Base-by-base conservation (phyloP, 2,888 invertebrate species). In the Crepidodera aurea region DNA sequence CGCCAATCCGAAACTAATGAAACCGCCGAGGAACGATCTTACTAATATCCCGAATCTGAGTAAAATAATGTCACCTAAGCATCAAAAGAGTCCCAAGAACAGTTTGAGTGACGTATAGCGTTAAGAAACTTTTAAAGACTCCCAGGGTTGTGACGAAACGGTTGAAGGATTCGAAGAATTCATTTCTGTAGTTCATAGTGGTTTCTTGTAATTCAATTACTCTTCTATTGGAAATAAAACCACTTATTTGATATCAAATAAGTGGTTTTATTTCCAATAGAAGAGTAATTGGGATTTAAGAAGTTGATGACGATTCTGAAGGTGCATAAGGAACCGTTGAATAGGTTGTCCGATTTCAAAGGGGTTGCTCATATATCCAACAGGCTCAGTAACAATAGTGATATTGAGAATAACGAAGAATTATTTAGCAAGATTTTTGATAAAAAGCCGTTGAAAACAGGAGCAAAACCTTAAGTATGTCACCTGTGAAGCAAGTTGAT, bases 281-380 rank as follows among this genome's bases (percentile, higher is more conserved):
- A n/a, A n/a, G n/a, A n/a, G n/a, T n/a, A n/a, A n/a, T n/a, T n/a
- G 0, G 84, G 84, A 1, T 77, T 84, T 0, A 84, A 83, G 63
- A 67, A 72, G 2, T 64, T 83, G 4, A 81, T 64, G 46, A 60
- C 51, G 40, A 56, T 57, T 0, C 39, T 27, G 15, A 60, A 19
- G 42, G 40, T 13, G 27, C 64, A 57, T 22, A 71, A 60, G 42
- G 39, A 56, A 34, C 69, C 64, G 6, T 32, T 25, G 5, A 71
- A 71, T 58, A 70, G 72, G 46, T 44, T 71, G n/a, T 57, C 51
- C 13, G 64, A 75, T 40, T 54, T 77, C 3, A 63, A 50, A 32
- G 75, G 74, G 5, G 68, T 77, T 1, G 72, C 72, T 18, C 60
- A 68, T 19, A 40, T 78, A 3, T 62, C 59, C 6, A 51, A 62